Evolutionary conservation across 1,140 invertebrate species (phyloP), one percentile per base, ranked within the genome.

Genomic region (Eupeodes corollae): DNA sequence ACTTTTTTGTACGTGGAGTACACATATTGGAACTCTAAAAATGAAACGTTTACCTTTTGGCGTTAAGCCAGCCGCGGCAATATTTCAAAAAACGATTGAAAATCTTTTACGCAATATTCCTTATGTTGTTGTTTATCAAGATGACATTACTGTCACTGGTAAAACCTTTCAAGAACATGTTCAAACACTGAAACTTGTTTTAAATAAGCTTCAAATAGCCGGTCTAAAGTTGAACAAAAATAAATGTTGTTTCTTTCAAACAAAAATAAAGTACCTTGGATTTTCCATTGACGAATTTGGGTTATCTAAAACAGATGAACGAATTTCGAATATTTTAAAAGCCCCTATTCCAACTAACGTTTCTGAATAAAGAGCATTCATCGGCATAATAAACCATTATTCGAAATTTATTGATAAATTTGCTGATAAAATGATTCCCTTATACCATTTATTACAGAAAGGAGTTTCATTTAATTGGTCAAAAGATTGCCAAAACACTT

Each of bases 321-420:
- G 56, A 42, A 51, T 63, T 21, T 46, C 46, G 12, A 47, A 53
- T 2, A 56, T 64, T 26, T n/a, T 44, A 2, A 43, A 54, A 12
- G 49, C 52, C 6, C 53, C 54, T 1, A 44, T 19, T 10, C 59
- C 59, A 3, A 44, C 12, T 18, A 51, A 61, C 41, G 42, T 59
- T 10, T 48, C 53, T 3, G 47, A 62, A 37, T 39, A 64, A 40
- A 52, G 51, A 34, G 54, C 56, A 10, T 61, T 63, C 47, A 21
- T 62, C 33, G 58, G 59, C 1, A 44, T 59, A 34, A 48, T 58
- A 10, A 63, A 57, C 49, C 64, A 58, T 53, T 64, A 59, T 52
- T 47, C 53, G 1, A 56, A 59, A 50, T 70, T 70, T 52, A 51
- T 69, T 18, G 42, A 46, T n/a, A 60, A 69, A 47, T 51, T 68